Evolutionary conservation across 2,797 vertebrate species (phyloP).

Genomic region (Champsocephalus gunnari): DNA sequence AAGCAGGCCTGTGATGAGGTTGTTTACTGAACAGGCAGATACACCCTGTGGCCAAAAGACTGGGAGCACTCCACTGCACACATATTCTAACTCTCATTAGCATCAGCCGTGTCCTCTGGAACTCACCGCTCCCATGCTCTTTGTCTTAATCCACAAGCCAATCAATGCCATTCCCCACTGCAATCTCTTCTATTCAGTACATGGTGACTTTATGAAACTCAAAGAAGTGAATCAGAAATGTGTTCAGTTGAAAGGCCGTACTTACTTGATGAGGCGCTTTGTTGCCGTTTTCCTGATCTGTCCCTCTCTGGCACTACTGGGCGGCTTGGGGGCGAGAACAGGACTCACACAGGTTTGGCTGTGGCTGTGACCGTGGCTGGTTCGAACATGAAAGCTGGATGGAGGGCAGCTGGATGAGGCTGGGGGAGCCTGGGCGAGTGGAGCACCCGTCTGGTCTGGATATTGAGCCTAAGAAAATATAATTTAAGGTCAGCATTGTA

Average conservation of each 20-base stretch:
- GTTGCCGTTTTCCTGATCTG: constrained; percentile 83
- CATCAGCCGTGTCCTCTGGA: constrained; percentile 67
- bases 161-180: constrained; percentile 31
- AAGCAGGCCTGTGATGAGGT: constrained; percentile 79
- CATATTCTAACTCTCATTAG: constrained; percentile 73
- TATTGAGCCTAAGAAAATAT: constrained; percentile 81
- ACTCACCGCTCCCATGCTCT: constrained; percentile 56
- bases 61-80: constrained; percentile 63
- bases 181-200: constrained; percentile 19
- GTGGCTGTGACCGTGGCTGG: constrained; percentile 79
- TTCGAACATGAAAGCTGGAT: constrained; percentile 71
- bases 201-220: constrained; percentile 19
- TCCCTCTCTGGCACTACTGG: constrained; percentile 82
- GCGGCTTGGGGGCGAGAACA: constrained; percentile 81
- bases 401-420: constrained; percentile 74
- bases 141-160: constrained; percentile 39
- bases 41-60: constrained; percentile 73
- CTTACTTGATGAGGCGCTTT: constrained; percentile 91
- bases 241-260: constrained; percentile 29
- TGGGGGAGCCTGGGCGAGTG: constrained; percentile 61
- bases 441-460: constrained; percentile 78
- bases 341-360: constrained; percentile 72
- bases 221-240: constrained; percentile 2
- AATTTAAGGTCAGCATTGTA: constrained; percentile 8
- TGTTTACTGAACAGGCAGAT: constrained; percentile 79